These are phyloP conservation scores for Microchirus variegatus DNA, from an alignment of 2,797 vertebrate genomes.

Conservation along the genomic window DNA sequence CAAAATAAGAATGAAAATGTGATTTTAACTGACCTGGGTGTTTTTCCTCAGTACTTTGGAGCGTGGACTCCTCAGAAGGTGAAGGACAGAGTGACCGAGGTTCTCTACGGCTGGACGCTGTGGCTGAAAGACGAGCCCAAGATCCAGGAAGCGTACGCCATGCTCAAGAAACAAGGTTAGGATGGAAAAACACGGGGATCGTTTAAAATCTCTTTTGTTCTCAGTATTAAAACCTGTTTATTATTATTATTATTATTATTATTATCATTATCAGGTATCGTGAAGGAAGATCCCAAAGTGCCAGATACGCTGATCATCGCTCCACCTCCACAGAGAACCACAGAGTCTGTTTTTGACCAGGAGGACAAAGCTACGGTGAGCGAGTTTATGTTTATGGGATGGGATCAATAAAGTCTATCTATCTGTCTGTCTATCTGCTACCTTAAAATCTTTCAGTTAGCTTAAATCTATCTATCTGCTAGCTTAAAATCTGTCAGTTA, in stretches of 20 bases:
- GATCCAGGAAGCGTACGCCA: constrained; percentile 89
- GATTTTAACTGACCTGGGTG: not conserved
- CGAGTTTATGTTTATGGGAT: constrained; percentile 11
- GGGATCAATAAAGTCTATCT: too few relatives aligned
- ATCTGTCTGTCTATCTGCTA: too few relatives aligned
- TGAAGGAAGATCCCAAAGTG: constrained; percentile 89
- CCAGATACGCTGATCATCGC: constrained; percentile 83
- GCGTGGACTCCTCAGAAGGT: constrained; percentile 85
- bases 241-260: too few relatives aligned
- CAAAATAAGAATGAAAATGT: too few relatives aligned
- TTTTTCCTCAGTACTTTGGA: constrained; percentile 83
- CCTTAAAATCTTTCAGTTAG: too few relatives aligned
- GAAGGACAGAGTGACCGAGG: constrained; percentile 86
- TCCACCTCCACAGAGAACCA: constrained; percentile 85
- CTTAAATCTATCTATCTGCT: too few relatives aligned
- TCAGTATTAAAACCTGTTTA: not conserved
- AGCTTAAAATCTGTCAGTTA: too few relatives aligned
- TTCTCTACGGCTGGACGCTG: constrained; percentile 91
- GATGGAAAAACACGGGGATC: not conserved
- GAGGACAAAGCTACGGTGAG: constrained; percentile 89
- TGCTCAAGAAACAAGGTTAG: constrained; percentile 94
- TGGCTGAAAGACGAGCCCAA: constrained; percentile 90
- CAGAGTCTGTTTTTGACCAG: constrained; percentile 89
- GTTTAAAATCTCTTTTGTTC: too few relatives aligned
- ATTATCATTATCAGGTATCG: too few relatives aligned